Base-by-base conservation (phyloP, 2,797 vertebrate genomes). In the Saxicola maurus region DNA sequence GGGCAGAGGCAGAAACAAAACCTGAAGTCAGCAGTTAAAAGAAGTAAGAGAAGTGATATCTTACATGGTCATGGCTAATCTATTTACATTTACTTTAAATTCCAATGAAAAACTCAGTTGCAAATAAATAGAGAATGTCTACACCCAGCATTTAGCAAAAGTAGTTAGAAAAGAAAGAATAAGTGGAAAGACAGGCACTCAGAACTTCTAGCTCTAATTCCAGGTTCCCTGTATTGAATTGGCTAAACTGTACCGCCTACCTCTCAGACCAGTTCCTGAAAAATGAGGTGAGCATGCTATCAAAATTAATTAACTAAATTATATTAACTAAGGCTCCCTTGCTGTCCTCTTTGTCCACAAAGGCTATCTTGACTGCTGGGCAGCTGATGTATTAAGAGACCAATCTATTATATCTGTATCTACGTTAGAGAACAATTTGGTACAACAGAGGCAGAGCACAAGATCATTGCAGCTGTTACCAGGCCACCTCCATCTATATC, bases 71-170 rank as follows among this genome's bases (percentile, higher is more conserved):
- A 59, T 19, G 25, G 68, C 46, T 89, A 76, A 94, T 94, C 86
- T 85, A 84, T 90, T 94, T 91, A 76, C 68, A 88, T 60, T 43
- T 67, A 60, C 53, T 84, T 91, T 51, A 80, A 81, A 90, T 90
- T 68, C 64, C 24, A 46, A 60, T 80, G 89, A 75, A 83, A 78
- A 86, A 72, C 49, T 73, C 62, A 31, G 37, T 21, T 82, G 68
- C 49, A 90, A 85, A 85, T 48, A 68, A 76, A 64, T 4, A 90
- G 53, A 48, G 72, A 37, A 37, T 18, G 35, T 40, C 71, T 82
- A 35, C 2, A 3, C 42, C 42, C 67, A 91, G 28, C 17, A 77
- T 79, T 89, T 82, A 89, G 53, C 16, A 55, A 74, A 89, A 64
- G 51, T 12, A 59, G 35, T 30, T 43, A 68, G 51, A 82, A 82